Conservation (phyloP, 2,797 vertebrate species). For the Girardinus metallicus region DNA sequence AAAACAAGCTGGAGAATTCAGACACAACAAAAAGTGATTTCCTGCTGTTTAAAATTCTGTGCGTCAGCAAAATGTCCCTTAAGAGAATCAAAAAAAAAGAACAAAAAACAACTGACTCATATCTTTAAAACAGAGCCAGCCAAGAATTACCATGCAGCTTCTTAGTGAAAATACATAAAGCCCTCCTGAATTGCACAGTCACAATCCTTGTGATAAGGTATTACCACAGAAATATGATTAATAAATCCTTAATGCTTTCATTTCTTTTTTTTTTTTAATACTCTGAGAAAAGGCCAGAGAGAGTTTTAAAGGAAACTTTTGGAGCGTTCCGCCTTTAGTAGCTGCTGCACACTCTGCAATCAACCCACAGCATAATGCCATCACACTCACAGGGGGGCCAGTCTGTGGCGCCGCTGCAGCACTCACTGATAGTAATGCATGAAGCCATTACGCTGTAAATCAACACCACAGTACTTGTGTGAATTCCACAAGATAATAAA, state of each 20-base stretch:
- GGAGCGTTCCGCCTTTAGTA: slow-evolving; percentile 12
- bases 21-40: background rate
- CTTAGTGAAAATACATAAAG: slow-evolving; percentile 4
- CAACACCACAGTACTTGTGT: slow-evolving; percentile 5
- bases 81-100: background rate
- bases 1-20: background rate
- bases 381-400: slow-evolving; percentile 9
- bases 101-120: background rate
- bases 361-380: slow-evolving; percentile 16
- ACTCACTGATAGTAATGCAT: slow-evolving; percentile 19
- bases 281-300: background rate
- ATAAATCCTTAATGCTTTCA: slow-evolving; percentile 2
- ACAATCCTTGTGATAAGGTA: background rate
- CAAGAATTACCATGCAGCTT: background rate
- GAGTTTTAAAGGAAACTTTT: slow-evolving; percentile 13
- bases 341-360: slow-evolving; percentile 20
- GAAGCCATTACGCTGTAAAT: slow-evolving; percentile 30
- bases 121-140: background rate
- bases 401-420: slow-evolving; percentile 17
- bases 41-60: background rate
- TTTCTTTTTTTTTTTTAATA: background rate
- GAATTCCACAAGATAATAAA: slow-evolving; percentile 42
- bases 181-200: background rate
- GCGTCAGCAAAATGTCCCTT: background rate
- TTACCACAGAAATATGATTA: slow-evolving; percentile 3